Evolutionary conservation across 2,113 vertebrate species (phyloP).

Genomic region (Pogonocichla stellata): DNA sequence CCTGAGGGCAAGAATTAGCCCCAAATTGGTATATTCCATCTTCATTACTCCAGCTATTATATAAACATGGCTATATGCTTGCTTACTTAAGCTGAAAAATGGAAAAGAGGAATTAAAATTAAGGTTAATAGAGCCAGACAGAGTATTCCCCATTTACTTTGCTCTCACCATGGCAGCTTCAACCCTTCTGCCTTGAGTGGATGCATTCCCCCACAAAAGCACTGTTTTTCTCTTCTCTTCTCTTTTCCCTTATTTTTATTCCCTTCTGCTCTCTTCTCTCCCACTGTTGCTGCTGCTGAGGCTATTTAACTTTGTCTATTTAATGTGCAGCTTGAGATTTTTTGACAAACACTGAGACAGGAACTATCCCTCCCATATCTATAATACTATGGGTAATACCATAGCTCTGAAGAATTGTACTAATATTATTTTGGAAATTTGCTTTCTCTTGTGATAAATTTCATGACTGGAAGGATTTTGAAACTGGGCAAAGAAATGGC

Average conservation of each 20-base stretch:
- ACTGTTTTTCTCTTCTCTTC: neutral
- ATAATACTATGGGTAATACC: rapidly evolving
- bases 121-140: conserved; percentile 35
- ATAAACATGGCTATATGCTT: conserved; percentile 51
- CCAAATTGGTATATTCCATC: conserved; percentile 60
- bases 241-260: neutral
- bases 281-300: neutral
- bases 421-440: neutral
- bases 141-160: conserved; percentile 4
- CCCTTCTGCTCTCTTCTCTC: neutral
- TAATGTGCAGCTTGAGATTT: neutral
- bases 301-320: neutral
- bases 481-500: neutral
- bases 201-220: neutral
- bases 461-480: neutral
- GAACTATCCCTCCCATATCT: neutral
- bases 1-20: conserved; percentile 53
- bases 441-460: neutral
- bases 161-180: neutral
- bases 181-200: neutral
- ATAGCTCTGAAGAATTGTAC: neutral
- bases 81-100: conserved; percentile 59
- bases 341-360: neutral
- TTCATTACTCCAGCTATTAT: conserved; percentile 60
- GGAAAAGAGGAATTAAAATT: conserved; percentile 51